Base-by-base conservation (phyloP, 2,888 invertebrate genomes). In the Trichopria drosophilae region DNA sequence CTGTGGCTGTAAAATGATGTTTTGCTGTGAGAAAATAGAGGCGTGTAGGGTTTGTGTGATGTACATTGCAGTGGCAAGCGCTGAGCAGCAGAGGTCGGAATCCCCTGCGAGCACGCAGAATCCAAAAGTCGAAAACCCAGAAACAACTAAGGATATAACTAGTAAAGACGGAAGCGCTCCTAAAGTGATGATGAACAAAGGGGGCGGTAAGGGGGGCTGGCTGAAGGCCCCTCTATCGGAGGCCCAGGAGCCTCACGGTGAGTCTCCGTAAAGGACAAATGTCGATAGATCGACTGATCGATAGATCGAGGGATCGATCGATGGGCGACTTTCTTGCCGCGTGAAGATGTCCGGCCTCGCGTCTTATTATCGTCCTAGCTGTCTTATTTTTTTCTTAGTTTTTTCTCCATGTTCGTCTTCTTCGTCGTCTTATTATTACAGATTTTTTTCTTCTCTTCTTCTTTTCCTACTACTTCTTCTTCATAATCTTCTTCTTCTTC, bases 41-140 rank as follows among this genome's bases (percentile, higher is more conserved):
- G n/a, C n/a, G n/a, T n/a, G n/a, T n/a, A n/a, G n/a, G n/a, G n/a
- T n/a, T n/a, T n/a, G n/a, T n/a, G n/a, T n/a, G n/a, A n/a, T n/a
- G n/a, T n/a, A n/a, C n/a, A 71, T 74, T 74, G 48, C 73, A 75
- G 74, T 74, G 74, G 74, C 74, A 63, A 75, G 72, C 63, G 74
- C 46, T 15, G 75, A 75, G 72, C 73, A 73, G 68, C 74, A 75
- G 68, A 72, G 75, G 63, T 73, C 73, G 62, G 75, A 74, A 61
- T 73, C 73, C 60, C 75, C 74, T 65, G 73, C 73, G 50, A 72
- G 69, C 63, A 69, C 68, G 59, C 69, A 71, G 69, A 73, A 64
- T 69, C 68, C 67, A 63, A 73, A 73, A 72, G 66, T 70, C 62
- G 73, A 73, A 67, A 73, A 66, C 66, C 69, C 71, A 63, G 73